These are phyloP conservation scores for Grapholita molesta DNA, from an alignment of 1,140 invertebrate species.

Conservation along the genomic window DNA sequence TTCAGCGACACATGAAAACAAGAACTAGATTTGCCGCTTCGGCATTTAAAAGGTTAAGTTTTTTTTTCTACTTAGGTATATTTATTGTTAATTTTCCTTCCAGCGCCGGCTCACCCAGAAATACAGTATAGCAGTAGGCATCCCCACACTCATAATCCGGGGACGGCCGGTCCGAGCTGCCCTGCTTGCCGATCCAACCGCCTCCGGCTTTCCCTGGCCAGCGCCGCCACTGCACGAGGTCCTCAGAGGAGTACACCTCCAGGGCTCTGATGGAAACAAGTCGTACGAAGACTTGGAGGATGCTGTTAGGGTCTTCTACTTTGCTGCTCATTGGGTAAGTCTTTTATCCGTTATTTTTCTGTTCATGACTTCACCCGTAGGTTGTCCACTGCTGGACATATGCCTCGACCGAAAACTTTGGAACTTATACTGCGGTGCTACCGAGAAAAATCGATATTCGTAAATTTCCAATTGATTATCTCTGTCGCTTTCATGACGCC, in stretches of 20 bases:
- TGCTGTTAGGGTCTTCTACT: slow-evolving; percentile 87
- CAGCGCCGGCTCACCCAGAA: slow-evolving; percentile 85
- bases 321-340: slow-evolving; percentile 90
- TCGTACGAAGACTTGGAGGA: slow-evolving; percentile 79
- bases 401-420: too few species aligned
- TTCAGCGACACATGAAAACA: too few species aligned
- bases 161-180: slow-evolving; percentile 84
- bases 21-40: too few species aligned
- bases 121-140: slow-evolving; percentile 85
- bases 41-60: too few species aligned
- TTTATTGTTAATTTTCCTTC: slow-evolving; percentile 43
- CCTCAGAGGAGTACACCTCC: slow-evolving; percentile 80
- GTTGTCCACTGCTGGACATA: too few species aligned
- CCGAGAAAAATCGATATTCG: too few species aligned
- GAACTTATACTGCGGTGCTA: too few species aligned
- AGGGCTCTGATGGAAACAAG: slow-evolving; percentile 73
- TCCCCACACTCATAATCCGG: slow-evolving; percentile 86
- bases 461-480: too few species aligned
- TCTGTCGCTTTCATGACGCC: too few species aligned
- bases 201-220: slow-evolving; percentile 85
- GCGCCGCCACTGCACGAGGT: slow-evolving; percentile 79
- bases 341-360: too few species aligned
- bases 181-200: slow-evolving; percentile 83
- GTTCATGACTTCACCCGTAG: too few species aligned
- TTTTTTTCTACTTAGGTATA: too few species aligned